phyloP scores from a whole-genome alignment of 2,888 invertebrate species.

The Mythimna ferrago region DNA sequence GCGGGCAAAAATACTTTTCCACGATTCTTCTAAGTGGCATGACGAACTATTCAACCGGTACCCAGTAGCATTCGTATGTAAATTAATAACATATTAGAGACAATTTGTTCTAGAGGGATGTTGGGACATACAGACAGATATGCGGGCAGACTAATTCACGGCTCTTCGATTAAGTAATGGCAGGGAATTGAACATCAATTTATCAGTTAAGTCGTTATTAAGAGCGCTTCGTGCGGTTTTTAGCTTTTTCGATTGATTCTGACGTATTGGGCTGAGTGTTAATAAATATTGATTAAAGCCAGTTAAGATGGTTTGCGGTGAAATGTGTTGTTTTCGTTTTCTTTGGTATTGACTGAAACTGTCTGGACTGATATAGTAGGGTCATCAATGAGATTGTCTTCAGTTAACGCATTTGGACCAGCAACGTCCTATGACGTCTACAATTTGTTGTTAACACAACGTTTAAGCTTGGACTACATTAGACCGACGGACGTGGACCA shows the following conservation, averaged over 20 bases:
- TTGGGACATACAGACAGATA: conserved; percentile 74
- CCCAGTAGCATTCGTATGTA: conserved; percentile 73
- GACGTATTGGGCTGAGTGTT: conserved; percentile 30
- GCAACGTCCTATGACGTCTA: too few species aligned
- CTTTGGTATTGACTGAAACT: not conserved
- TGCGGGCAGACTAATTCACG: conserved; percentile 83
- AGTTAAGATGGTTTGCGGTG: conserved; percentile 31
- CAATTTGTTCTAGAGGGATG: conserved; percentile 84
- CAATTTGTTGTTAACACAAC: too few species aligned
- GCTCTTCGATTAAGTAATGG: conserved; percentile 83
- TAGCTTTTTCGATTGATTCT: conserved; percentile 46
- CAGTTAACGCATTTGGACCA: too few species aligned
- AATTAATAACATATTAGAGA: conserved; percentile 75
- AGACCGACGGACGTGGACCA: too few species aligned
- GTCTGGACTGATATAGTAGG: not conserved
- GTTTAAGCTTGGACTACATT: too few species aligned
- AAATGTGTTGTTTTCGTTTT: conserved; percentile 47
- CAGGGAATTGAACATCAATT: conserved; percentile 86
- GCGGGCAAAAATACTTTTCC: conserved; percentile 59
- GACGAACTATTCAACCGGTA: conserved; percentile 29
- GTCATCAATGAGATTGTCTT: too few species aligned
- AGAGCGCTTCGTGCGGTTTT: conserved; percentile 48
- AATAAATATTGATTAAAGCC: conserved; percentile 53
- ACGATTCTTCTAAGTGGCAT: conserved; percentile 41
- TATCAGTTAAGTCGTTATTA: conserved; percentile 75